A percentile compares a stretch with the other conserved stretches of the same genome.
Conservation (phyloP, 2,113 vertebrate species). For the Crotophaga sulcirostris region DNA sequence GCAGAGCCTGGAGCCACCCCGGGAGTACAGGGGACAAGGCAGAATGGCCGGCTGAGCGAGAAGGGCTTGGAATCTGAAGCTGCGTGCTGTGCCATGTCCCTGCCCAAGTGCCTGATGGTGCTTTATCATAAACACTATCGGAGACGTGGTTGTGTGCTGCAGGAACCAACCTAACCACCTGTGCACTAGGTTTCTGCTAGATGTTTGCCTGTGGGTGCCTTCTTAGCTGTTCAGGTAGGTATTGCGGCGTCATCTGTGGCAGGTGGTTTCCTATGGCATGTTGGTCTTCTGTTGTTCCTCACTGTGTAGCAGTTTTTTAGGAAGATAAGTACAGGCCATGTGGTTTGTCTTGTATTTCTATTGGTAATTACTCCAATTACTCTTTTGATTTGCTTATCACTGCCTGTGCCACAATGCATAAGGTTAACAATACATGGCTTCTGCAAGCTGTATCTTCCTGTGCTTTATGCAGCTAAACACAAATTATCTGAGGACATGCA, state of each 20-base stretch:
- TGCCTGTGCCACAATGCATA: too few relatives aligned
- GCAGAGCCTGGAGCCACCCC: neutral
- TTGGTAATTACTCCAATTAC: neutral
- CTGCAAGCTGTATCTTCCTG: neutral
- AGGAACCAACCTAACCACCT: neutral
- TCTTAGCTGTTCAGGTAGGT: neutral
- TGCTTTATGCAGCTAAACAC: neutral
- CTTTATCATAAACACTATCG: neutral
- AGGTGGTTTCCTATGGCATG: neutral
- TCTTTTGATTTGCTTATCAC: neutral
- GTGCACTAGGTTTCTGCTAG: neutral
- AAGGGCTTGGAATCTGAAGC: neutral
- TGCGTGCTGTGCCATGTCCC: neutral
- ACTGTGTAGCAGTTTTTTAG: accelerated
- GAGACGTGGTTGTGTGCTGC: accelerated
- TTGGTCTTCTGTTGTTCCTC: neutral
- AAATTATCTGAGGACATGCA: neutral
- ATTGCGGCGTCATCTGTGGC: neutral
- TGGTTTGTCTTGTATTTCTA: neutral
- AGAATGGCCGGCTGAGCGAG: neutral
- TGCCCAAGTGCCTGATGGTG: too few relatives aligned
- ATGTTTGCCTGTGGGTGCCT: neutral
- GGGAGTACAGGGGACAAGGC: neutral
- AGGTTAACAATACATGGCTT: neutral
- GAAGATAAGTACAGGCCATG: neutral